phyloP scores from a whole-genome alignment of 2,888 invertebrate species.

The Epinotia demarniana region DNA sequence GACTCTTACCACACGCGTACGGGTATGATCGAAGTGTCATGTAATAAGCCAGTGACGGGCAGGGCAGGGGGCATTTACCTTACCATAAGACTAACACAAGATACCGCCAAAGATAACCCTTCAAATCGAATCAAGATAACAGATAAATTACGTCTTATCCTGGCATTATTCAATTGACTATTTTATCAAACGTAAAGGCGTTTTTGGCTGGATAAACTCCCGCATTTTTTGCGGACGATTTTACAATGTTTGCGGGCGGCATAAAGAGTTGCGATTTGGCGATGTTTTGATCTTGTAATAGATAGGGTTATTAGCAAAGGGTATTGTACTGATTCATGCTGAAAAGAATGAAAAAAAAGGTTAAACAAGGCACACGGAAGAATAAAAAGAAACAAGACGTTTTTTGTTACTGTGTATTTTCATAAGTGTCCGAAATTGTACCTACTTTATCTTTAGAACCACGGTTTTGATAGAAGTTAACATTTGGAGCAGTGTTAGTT shows the following conservation, averaged over 20 bases:
- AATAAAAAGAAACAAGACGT: not conserved
- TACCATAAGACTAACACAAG: too few relatives aligned
- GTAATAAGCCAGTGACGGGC: too few relatives aligned
- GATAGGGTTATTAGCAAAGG: constrained; percentile 3
- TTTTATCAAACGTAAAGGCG: constrained; percentile 55
- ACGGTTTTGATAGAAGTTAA: too few relatives aligned
- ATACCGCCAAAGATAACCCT: not conserved
- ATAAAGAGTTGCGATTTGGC: constrained; percentile 7
- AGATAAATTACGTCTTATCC: not conserved
- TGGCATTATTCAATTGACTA: constrained; percentile 44
- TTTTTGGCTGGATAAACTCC: constrained; percentile 53
- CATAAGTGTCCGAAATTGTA: too few relatives aligned
- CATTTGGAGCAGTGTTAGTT: too few relatives aligned
- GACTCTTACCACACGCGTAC: too few relatives aligned
- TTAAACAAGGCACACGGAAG: not conserved
- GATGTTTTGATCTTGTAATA: constrained; percentile 17
- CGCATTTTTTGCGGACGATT: constrained; percentile 36
- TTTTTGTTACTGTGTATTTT: not conserved
- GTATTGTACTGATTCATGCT: constrained; percentile 8
- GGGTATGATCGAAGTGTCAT: too few relatives aligned
- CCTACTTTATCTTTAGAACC: too few relatives aligned
- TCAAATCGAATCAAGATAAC: not conserved
- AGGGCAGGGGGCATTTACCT: too few relatives aligned
- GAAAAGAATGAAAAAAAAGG: not conserved
- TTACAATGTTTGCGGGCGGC: constrained; percentile 34